A percentile compares a stretch with the other conserved stretches of the same genome.
Conservation (phyloP, 92 coral and sea anemone genomes). For the Palythoa caribaeorum region DNA sequence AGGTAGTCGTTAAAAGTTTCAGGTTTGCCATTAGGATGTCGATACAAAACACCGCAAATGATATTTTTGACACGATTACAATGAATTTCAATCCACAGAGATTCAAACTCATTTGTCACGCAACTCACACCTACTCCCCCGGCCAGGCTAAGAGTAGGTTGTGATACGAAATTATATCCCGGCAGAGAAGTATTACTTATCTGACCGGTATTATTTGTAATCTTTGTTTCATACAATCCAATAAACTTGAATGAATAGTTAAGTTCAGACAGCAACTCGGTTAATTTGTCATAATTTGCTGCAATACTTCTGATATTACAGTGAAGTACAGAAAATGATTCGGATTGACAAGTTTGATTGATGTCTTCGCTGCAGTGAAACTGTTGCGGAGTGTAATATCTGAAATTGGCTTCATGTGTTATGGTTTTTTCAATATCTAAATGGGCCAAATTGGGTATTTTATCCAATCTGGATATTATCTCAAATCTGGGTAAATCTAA, state of each 20-base stretch:
- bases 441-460: conserved; percentile 10
- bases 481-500: conserved; percentile 28
- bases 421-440: conserved; percentile 55
- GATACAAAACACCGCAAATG: conserved; percentile 32
- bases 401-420: conserved; percentile 37
- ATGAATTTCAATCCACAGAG: not conserved
- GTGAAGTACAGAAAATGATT: conserved; percentile 51
- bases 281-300: conserved; percentile 57
- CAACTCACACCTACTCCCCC: conserved; percentile 43
- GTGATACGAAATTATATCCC: conserved; percentile 56
- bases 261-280: conserved; percentile 44
- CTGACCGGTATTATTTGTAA: conserved; percentile 22
- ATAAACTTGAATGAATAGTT: conserved; percentile 48
- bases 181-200: conserved; percentile 44
- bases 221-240: conserved; percentile 58
- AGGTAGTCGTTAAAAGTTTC: conserved; percentile 9
- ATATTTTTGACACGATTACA: not conserved
- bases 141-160: conserved; percentile 47
- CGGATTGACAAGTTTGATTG: conserved; percentile 24
- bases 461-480: conserved; percentile 11
- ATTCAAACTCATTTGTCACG: not conserved
- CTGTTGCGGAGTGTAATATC: conserved; percentile 49
- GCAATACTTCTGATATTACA: conserved; percentile 57
- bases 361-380: conserved; percentile 43
- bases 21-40: conserved; percentile 36